Evolutionary conservation across 2,113 vertebrate genomes (phyloP), one percentile per base, ranked within the genome.

Genomic region (Galemys pyrenaicus): DNA sequence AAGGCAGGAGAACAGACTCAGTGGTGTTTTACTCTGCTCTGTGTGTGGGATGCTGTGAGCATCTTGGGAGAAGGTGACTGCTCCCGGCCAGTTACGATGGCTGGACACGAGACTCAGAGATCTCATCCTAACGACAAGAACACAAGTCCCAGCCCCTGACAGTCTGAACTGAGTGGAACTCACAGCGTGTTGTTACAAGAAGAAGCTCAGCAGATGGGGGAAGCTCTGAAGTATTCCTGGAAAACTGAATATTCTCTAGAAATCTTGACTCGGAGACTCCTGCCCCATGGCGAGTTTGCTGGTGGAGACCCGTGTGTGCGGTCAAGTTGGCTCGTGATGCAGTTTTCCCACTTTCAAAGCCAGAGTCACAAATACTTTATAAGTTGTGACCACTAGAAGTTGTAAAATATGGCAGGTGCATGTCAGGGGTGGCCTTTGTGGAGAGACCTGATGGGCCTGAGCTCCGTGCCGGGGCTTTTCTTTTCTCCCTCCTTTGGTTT

Each of bases 121-220:
- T 51, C 49, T 51, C 46, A 51, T 20, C 54, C 7, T 56, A 5
- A 20, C 22, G n/a, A 9, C 10, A 5, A 10, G 28, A 54, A 41
- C 6, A 2, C 35, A 35, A 2, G 32, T 73, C 2, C 2, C 11
- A 9, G 0, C 39, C 44, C 3, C 37, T 5, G 9, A 16, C 12
- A 41, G 35, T 39, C 41, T 32, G 28, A 30, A 41, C 68, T 26
- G 67, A 11, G 51, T 39, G 24, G 4, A 51, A 35, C 3, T 0
- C 0, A 0, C 3, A 17, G 13, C 3, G 5, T 0, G 26, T 64
- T 19, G 13, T 3, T 1, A 9, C 35, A 35, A 46, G 64, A 15
- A 0, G 37, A 46, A n/a, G 30, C 39, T 35, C 0, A 10, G 71
- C 39, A 16, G 2, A 6, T 1, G 3, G 75, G 54, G 9, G 16